phyloP scores from a whole-genome alignment of 2,113 vertebrate genomes.

The Chloropsis cyanopogon region DNA sequence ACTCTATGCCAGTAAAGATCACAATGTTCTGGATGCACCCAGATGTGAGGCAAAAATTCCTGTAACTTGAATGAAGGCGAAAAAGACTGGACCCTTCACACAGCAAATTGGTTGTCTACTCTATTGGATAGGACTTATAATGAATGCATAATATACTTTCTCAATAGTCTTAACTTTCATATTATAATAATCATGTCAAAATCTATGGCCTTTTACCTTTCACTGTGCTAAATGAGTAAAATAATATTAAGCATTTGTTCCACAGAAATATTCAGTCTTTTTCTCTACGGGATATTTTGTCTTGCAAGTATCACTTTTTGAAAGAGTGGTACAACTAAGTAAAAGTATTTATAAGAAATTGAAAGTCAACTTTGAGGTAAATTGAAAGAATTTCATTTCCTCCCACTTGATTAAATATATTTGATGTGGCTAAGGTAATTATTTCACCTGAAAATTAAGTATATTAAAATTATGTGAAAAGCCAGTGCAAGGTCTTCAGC shows the following conservation, averaged over 20 bases:
- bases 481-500: neutral
- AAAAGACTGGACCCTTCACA: neutral
- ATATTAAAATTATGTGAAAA: neutral
- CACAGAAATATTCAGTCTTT: neutral
- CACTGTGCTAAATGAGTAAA: neutral
- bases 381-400: neutral
- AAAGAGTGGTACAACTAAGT: neutral
- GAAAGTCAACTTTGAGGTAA: neutral
- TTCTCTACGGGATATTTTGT: neutral
- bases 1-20: neutral
- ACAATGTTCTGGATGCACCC: neutral
- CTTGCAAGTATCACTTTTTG: neutral
- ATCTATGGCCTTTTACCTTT: neutral
- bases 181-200: neutral
- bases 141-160: neutral
- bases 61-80: neutral
- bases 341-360: neutral
- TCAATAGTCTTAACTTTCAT: neutral
- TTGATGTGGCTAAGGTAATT: neutral
- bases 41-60: neutral
- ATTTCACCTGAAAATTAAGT: neutral
- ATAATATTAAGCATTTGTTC: neutral
- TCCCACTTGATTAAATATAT: neutral
- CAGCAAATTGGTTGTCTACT: neutral
- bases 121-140: neutral